phyloP scores from a whole-genome alignment of 2,888 invertebrate species.

The Ischnus inquisitorius region DNA sequence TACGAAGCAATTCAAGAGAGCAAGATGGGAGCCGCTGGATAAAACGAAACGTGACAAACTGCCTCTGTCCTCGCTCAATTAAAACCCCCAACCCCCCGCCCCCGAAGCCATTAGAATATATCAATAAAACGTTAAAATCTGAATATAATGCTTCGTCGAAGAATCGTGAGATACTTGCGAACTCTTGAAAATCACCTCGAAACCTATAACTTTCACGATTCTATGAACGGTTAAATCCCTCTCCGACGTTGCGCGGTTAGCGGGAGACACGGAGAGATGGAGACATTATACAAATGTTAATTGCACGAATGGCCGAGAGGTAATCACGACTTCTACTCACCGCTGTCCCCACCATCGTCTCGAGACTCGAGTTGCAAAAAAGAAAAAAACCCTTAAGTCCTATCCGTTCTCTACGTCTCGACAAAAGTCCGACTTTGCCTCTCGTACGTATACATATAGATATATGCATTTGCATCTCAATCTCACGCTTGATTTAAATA shows the following conservation, averaged over 20 bases:
- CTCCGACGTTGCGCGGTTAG: constrained; percentile 23
- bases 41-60: constrained; percentile 60
- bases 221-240: too few species aligned
- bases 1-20: constrained; percentile 47
- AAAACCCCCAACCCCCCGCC: constrained; percentile 8
- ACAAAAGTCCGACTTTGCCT: constrained; percentile 45
- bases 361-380: constrained; percentile 50
- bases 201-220: constrained; percentile 64
- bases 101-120: constrained; percentile 11
- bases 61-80: constrained; percentile 62
- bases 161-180: constrained; percentile 69
- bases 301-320: constrained; percentile 80
- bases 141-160: constrained; percentile 59
- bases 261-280: constrained; percentile 74
- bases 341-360: constrained; percentile 25
- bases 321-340: constrained; percentile 75
- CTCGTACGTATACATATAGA: constrained; percentile 41
- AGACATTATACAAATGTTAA: constrained; percentile 83
- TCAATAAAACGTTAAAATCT: constrained; percentile 65
- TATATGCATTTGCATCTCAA: constrained; percentile 81
- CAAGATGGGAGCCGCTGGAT: constrained; percentile 62
- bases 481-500: constrained; percentile 80
- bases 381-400: constrained; percentile 53
- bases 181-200: constrained; percentile 65
- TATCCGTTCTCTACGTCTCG: constrained; percentile 53